Evolutionary conservation across 2,797 vertebrate species (phyloP), one percentile per base, ranked within the genome.

Genomic region (Aotus griseimembra): DNA sequence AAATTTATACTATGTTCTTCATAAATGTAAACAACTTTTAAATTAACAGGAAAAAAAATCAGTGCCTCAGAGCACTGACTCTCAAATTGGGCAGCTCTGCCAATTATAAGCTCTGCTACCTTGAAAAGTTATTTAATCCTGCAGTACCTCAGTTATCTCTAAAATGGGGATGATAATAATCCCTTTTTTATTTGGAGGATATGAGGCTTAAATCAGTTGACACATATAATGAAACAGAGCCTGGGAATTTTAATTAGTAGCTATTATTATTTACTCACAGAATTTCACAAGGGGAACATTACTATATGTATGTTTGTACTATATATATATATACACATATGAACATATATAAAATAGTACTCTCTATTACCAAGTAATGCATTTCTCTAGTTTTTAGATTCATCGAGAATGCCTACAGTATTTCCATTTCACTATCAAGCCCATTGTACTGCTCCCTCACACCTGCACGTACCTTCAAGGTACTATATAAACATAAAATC

Each of bases 1-100:
- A 81, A 88, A 96, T 41, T 86, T 87, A 97, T 95, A 97, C 26
- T 90, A 96, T 75, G 80, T 94, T 61, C 64, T 91, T 96, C 72
- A 97, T 33, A 91, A 55, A 5, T 41, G 58, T 82, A 86, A 55
- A 97, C 77, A 76, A 41, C 28, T 41, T 85, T 93, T 44, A 77
- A 20, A 77, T 76, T 52, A 85, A 75, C 20, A 72, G 24, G 22
- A 24, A 33, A 46, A 61, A 67, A 48, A 39, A 72, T 46, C 19
- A 77, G 57, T 77, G 17, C 17, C 36, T 81, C 12, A 73, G 17
- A 48, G 24, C 5, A 94, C 75, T 96, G 64, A 8, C 33, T 58
- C 61, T 39, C n/a, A n/a, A 72, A 88, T 73, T 26, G 48, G 7
- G 19, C 26, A 81, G 9, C 9, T 81, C 61, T 72, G 41, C 11